A percentile compares a stretch with the other conserved stretches of the same genome.
These are phyloP conservation scores for Eupithecia vulgata DNA, from an alignment of 2,888 invertebrate genomes.

Conservation along the genomic window DNA sequence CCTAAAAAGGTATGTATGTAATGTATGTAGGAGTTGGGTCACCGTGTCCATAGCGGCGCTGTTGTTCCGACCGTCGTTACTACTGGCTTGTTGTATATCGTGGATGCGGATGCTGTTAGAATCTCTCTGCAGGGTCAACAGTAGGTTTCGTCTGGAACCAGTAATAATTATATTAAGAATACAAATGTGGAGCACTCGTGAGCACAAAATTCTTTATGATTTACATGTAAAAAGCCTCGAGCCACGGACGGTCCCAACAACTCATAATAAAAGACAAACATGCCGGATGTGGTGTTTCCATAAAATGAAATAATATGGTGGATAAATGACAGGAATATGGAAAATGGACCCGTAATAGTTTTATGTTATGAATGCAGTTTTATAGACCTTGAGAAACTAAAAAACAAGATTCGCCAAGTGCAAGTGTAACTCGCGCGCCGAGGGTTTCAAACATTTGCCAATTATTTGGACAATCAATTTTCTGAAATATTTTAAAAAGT, in stretches of 20 bases:
- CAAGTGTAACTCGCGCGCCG: too few species aligned
- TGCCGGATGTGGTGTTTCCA: neutral
- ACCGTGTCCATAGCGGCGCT: constrained; percentile 51
- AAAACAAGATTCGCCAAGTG: too few species aligned
- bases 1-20: too few species aligned
- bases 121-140: constrained; percentile 93
- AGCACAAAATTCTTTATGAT: neutral
- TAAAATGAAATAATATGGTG: neutral
- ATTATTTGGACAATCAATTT: too few species aligned
- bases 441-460: too few species aligned
- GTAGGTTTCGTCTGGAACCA: constrained; percentile 85
- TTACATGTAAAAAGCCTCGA: neutral
- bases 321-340: too few species aligned
- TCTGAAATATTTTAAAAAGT: too few species aligned
- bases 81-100: constrained; percentile 87
- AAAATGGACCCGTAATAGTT: too few species aligned
- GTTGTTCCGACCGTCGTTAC: constrained; percentile 51
- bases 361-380: too few species aligned
- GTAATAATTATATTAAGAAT: neutral
- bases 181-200: neutral
- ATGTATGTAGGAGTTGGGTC: constrained; percentile 24
- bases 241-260: too few species aligned
- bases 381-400: too few species aligned
- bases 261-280: neutral
- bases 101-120: constrained; percentile 90